These are phyloP conservation scores for Napeogenes inachia DNA, from an alignment of 2,888 invertebrate genomes.

Conservation along the genomic window DNA sequence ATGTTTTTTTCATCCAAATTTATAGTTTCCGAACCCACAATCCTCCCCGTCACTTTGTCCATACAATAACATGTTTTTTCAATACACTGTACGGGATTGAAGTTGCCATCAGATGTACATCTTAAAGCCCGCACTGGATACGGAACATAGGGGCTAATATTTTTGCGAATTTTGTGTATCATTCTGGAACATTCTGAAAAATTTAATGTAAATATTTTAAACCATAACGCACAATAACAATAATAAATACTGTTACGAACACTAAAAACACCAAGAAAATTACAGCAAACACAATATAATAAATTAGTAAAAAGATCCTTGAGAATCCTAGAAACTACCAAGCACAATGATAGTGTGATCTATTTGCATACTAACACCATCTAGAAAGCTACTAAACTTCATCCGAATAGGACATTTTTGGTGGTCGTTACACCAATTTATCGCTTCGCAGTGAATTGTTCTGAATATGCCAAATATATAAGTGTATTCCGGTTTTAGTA, in stretches of 20 bases:
- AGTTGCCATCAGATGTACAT: conserved; percentile 82
- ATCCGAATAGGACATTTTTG: no score
- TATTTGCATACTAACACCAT: no score
- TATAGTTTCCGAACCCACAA: conserved; percentile 41
- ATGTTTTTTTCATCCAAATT: conserved; percentile 53
- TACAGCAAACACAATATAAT: neutral
- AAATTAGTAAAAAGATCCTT: neutral
- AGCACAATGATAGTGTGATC: no score
- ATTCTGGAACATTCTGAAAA: conserved; percentile 77
- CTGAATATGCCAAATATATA: no score
- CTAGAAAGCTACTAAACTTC: no score
- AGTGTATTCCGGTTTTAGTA: no score
- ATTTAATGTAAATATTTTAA: neutral
- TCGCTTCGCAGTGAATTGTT: no score
- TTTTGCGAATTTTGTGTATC: conserved; percentile 63
- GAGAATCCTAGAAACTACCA: no score
- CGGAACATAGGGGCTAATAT: conserved; percentile 54
- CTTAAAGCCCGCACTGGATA: conserved; percentile 68
- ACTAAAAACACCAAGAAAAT: neutral
- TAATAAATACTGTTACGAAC: neutral
- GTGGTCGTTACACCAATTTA: no score
- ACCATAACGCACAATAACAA: neutral
- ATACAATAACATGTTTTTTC: conserved; percentile 80
- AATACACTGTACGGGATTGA: conserved; percentile 81
- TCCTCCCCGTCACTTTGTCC: conserved; percentile 70